Base-by-base conservation (phyloP, 2,888 invertebrate genomes). In the Thecophora atra region DNA sequence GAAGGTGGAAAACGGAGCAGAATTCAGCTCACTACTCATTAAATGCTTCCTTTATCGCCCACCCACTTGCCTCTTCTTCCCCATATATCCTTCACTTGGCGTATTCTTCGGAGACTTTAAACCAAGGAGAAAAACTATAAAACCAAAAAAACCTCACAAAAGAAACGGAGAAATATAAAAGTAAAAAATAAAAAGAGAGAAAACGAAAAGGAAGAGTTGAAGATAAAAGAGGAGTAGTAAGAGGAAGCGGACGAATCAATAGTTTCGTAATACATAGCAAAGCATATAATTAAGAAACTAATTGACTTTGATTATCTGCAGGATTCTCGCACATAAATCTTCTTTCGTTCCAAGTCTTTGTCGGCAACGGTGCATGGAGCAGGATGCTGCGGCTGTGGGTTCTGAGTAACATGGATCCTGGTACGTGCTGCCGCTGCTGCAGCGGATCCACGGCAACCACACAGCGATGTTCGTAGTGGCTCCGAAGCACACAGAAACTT, bases 261-360 rank as follows among this genome's bases (percentile, higher is more conserved):
- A 37, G 26, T 21, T 47, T 64, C 21, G 58, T 11, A 21, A 21
- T 24, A 67, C 37, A 69, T 58, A 42, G 58, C 68, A 17, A 6
- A 47, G 68, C 21, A 69, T 58, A 69, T 69, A 69, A 69, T 69
- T 69, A 69, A 69, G 58, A 69, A 69, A 69, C 60, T 44, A 69
- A 69, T 58, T 69, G 68, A 60, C 68, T 69, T 47, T n/a, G 68
- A 58, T 69, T 69, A 60, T 58, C 68, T 44, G n/a, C 26, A 37
- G 68, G 58, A 60, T 58, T 58, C 60, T 58, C 8, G 17, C 42
- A 58, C 58, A 69, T 69, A 69, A 69, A 58, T 69, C 68, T 58
- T 60, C 15, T 21, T n/a, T n/a, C 28, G 26, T 26, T n/a, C 52
- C 28, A 17, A 8, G 47, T 37, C 4, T 60, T 60, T 17, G 17